A percentile compares a stretch with the other conserved stretches of the same genome.
Evolutionary conservation across 2,888 invertebrate species (phyloP).

Genomic region (Metallyticus violacea): DNA sequence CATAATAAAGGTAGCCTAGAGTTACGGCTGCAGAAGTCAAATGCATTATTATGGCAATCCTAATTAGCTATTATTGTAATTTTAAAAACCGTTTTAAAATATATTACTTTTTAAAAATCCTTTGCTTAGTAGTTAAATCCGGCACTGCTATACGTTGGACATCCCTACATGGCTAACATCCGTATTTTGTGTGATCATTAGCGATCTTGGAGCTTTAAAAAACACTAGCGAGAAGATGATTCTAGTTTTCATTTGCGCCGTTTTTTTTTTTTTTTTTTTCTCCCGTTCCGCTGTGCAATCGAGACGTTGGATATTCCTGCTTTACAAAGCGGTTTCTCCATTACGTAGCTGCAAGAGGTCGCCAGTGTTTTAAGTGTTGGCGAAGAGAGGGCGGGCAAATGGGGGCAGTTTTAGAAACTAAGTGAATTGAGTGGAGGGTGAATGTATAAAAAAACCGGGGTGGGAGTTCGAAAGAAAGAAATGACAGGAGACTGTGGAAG

Average conservation of each 20-base stretch:
- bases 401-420: not conserved
- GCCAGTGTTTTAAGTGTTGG: not conserved
- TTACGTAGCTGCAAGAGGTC: not conserved
- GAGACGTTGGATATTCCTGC: not conserved
- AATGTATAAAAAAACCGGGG: not conserved
- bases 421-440: constrained; percentile 8
- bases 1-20: too few relatives aligned
- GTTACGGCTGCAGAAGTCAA: too few relatives aligned
- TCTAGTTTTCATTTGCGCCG: not conserved
- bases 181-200: not conserved
- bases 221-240: not conserved
- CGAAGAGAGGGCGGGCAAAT: not conserved
- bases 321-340: not conserved
- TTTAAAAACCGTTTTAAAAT: too few relatives aligned
- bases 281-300: not conserved
- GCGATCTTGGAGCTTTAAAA: not conserved
- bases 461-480: not conserved
- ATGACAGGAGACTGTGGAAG: not conserved
- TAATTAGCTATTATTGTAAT: too few relatives aligned
- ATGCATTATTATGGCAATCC: too few relatives aligned
- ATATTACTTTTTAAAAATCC: too few relatives aligned
- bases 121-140: too few relatives aligned
- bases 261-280: not conserved
- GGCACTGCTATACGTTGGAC: too few relatives aligned
- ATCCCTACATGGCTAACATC: not conserved